phyloP scores from a whole-genome alignment of 2,888 invertebrate genomes.

The Nudaria mundana region DNA sequence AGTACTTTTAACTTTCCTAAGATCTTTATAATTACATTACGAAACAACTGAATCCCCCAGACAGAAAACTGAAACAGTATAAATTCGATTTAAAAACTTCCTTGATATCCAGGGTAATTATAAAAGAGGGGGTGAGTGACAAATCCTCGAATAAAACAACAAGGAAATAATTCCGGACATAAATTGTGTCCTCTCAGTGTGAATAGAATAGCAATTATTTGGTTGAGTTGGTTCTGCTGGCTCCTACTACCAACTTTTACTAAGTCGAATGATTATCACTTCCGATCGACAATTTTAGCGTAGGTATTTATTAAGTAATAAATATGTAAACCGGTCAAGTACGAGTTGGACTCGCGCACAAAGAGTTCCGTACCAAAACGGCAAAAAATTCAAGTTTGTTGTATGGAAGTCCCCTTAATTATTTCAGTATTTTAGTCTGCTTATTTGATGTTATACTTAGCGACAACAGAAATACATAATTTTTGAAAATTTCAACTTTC shows the following conservation, averaged over 20 bases:
- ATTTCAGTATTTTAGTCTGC: too few species aligned
- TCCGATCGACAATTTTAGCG: neutral
- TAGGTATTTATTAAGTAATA: too few species aligned
- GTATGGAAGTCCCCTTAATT: too few species aligned
- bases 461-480: too few species aligned
- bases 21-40: conserved; percentile 54
- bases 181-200: conserved; percentile 76
- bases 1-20: conserved; percentile 41
- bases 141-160: conserved; percentile 81
- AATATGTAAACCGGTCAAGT: too few species aligned
- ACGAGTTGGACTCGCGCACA: too few species aligned
- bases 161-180: conserved; percentile 79
- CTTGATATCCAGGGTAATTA: conserved; percentile 75
- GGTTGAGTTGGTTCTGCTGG: conserved; percentile 70
- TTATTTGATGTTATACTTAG: too few species aligned
- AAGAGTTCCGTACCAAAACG: too few species aligned
- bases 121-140: conserved; percentile 76
- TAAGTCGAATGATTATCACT: conserved; percentile 20
- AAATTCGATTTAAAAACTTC: conserved; percentile 73
- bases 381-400: too few species aligned
- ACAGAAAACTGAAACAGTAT: conserved; percentile 50
- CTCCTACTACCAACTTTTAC: conserved; percentile 38
- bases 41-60: conserved; percentile 51
- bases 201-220: conserved; percentile 82
- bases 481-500: too few species aligned